Evolutionary conservation across 2,797 vertebrate genomes (phyloP).

Genomic region (Pampus argenteus): DNA sequence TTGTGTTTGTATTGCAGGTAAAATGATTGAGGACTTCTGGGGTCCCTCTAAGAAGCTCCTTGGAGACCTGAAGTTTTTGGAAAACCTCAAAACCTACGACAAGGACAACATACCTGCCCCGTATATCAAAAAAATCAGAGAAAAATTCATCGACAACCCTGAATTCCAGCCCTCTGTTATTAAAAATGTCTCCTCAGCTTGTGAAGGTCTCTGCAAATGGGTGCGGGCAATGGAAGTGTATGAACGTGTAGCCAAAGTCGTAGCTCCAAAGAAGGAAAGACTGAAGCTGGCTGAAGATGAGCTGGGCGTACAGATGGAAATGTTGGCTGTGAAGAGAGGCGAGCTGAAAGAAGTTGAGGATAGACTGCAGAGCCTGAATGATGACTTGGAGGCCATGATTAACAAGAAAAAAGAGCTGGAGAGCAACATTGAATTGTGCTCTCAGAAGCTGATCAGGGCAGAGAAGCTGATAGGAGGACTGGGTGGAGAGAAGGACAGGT

Average conservation of each 20-base stretch:
- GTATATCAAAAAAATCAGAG: constrained; percentile 92
- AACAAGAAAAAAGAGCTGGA: constrained; percentile 87
- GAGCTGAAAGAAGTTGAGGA: constrained; percentile 91
- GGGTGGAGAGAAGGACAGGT: constrained; percentile 94
- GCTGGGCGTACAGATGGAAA: constrained; percentile 86
- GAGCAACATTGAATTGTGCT: constrained; percentile 91
- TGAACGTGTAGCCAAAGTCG: constrained; percentile 91
- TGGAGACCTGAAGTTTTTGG: constrained; percentile 93
- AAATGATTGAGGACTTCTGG: constrained; percentile 96
- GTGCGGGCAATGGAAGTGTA: constrained; percentile 95
- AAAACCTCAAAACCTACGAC: constrained; percentile 90
- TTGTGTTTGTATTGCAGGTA: constrained; percentile 83
- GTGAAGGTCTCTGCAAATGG: constrained; percentile 96
- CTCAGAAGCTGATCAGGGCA: constrained; percentile 90
- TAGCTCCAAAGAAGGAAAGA: constrained; percentile 91
- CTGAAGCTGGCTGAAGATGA: constrained; percentile 86
- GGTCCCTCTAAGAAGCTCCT: constrained; percentile 93
- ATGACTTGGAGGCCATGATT: constrained; percentile 89
- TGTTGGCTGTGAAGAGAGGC: constrained; percentile 86
- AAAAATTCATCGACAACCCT: constrained; percentile 90
- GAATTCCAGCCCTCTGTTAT: constrained; percentile 92
- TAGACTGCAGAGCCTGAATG: constrained; percentile 87
- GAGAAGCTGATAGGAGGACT: constrained; percentile 94
- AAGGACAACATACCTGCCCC: constrained; percentile 90
- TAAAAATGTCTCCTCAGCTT: constrained; percentile 94